Evolutionary conservation across 2,797 vertebrate genomes (phyloP).

Genomic region (Epinephelus malabaricus): DNA sequence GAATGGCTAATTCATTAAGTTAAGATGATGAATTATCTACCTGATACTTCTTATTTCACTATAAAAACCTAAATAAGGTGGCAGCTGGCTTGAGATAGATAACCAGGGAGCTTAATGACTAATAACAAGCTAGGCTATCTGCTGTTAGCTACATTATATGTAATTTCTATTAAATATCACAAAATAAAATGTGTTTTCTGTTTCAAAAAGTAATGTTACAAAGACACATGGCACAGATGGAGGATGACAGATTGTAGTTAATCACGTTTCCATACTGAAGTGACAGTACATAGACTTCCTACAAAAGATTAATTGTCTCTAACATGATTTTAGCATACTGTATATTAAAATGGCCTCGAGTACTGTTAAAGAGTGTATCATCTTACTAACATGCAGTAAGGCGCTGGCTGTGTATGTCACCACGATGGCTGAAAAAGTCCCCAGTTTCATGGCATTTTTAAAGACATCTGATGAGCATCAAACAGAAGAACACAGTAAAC

Average conservation of each 20-base stretch:
- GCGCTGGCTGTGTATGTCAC: conserved; percentile 93
- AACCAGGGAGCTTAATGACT: no score
- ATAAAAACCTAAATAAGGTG: no score
- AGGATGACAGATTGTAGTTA: neutral
- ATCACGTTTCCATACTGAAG: neutral
- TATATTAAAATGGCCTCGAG: neutral
- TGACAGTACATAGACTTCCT: neutral
- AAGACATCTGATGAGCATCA: conserved; percentile 89
- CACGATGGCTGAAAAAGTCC: conserved; percentile 92
- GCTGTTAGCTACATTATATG: no score
- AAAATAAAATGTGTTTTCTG: no score
- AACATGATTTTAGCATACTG: neutral
- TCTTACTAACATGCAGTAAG: conserved; percentile 90
- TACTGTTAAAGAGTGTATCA: neutral
- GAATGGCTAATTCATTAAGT: no score
- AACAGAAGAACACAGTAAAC: conserved; percentile 13
- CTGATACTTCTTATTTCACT: no score
- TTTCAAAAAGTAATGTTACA: no score
- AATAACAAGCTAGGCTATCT: no score
- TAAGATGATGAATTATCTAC: no score
- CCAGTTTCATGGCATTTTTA: conserved; percentile 90
- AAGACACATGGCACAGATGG: neutral
- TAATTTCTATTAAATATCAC: no score
- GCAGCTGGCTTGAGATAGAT: no score
- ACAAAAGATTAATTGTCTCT: neutral